phyloP scores from a whole-genome alignment of 2,888 invertebrate species.

The Blastobasis lacticolella region DNA sequence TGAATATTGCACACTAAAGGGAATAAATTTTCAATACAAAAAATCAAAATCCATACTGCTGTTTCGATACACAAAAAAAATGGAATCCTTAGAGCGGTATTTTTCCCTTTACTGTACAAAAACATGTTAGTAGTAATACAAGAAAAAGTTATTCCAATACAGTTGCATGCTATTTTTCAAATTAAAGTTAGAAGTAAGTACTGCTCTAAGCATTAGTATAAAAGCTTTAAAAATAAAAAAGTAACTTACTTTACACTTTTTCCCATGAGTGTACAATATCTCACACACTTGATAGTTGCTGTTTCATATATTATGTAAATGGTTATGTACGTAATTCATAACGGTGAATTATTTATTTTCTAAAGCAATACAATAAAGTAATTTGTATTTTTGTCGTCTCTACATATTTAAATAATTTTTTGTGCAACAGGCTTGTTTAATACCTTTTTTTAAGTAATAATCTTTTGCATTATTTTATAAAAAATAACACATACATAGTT shows the following conservation, averaged over 20 bases:
- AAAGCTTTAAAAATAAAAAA: constrained; percentile 43
- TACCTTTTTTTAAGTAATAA: too few relatives aligned
- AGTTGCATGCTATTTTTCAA: constrained; percentile 47
- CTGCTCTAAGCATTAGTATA: constrained; percentile 59
- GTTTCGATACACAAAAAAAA: constrained; percentile 15
- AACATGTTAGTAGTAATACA: constrained; percentile 19
- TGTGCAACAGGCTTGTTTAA: too few relatives aligned
- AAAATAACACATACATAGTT: too few relatives aligned
- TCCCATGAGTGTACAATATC: constrained; percentile 73
- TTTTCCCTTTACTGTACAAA: constrained; percentile 71
- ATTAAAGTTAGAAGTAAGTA: constrained; percentile 30
- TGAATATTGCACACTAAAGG: constrained; percentile 72
- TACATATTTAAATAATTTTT: too few relatives aligned
- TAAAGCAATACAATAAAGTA: too few relatives aligned
- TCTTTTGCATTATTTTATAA: too few relatives aligned
- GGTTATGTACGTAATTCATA: too few relatives aligned
- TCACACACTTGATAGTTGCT: constrained; percentile 24
- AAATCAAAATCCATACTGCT: constrained; percentile 10
- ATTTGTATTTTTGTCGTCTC: too few relatives aligned
- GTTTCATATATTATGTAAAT: too few relatives aligned
- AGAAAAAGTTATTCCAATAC: constrained; percentile 19
- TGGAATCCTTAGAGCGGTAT: constrained; percentile 62
- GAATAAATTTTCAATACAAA: constrained; percentile 27
- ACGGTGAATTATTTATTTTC: too few relatives aligned
- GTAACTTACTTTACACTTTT: constrained; percentile 60